Percentiles rank a stretch among this genome's conserved stretches.
Conservation (phyloP, 2,888 invertebrate species). For the Sericinus montela region DNA sequence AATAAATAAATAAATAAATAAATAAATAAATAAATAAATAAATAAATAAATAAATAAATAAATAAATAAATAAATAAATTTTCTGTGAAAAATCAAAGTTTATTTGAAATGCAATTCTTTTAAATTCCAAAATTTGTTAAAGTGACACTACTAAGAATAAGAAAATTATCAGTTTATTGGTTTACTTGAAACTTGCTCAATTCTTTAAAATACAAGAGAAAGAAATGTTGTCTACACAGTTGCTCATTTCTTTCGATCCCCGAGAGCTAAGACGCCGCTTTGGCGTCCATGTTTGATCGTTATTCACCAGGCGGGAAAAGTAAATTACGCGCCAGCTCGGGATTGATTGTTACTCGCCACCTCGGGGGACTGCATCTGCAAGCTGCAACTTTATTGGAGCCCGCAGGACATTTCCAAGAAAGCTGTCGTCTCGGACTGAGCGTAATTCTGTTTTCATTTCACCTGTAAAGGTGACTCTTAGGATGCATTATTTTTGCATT, state of each 20-base stretch:
- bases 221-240: conserved; percentile 4
- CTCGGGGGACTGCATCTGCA: conserved; percentile 49
- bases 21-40: too few relatives aligned
- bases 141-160: too few relatives aligned
- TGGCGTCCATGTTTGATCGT: conserved; percentile 31
- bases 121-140: too few relatives aligned
- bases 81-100: too few relatives aligned
- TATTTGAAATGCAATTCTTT: too few relatives aligned
- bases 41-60: too few relatives aligned
- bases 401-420: conserved; percentile 6
- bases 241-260: conserved; percentile 29
- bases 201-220: conserved; percentile 3
- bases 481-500: conserved; percentile 9
- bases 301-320: conserved; percentile 63
- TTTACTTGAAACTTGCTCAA: neutral
- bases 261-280: conserved; percentile 24
- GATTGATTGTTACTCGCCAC: conserved; percentile 57
- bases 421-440: conserved; percentile 4
- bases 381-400: conserved; percentile 50
- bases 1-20: too few relatives aligned
- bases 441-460: conserved; percentile 8
- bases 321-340: conserved; percentile 55
- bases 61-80: too few relatives aligned
- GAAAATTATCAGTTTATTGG: too few relatives aligned
- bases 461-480: neutral